These are phyloP conservation scores for Thereva nobilitata DNA, from an alignment of 2,888 invertebrate species.

Conservation along the genomic window DNA sequence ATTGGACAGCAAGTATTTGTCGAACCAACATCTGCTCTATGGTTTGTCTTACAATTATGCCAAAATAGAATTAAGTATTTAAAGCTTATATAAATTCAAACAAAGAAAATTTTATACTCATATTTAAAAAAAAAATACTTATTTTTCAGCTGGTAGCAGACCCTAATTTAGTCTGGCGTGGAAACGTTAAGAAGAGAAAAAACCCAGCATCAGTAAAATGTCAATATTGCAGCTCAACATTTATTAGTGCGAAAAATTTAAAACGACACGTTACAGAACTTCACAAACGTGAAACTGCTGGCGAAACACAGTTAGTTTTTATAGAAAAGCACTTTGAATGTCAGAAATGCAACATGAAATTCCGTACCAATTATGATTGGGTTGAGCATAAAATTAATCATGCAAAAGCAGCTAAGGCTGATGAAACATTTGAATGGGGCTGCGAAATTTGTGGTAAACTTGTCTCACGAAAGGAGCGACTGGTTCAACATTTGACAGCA, in stretches of 20 bases:
- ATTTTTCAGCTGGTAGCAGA: conserved; percentile 42
- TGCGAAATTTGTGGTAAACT: conserved; percentile 58
- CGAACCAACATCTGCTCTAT: too few species aligned
- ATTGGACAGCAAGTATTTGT: too few species aligned
- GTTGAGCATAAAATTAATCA: conserved; percentile 57
- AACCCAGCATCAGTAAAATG: conserved; percentile 45
- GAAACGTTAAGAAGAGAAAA: conserved; percentile 32
- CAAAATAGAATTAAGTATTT: too few species aligned
- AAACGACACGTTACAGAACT: conserved; percentile 57
- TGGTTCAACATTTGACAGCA: conserved; percentile 56
- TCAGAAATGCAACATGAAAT: conserved; percentile 52
- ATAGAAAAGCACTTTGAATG: conserved; percentile 54
- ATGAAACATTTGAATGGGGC: conserved; percentile 57
- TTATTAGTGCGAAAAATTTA: conserved; percentile 57
- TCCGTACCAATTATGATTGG: conserved; percentile 54
- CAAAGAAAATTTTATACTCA: not conserved
- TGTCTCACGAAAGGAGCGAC: conserved; percentile 57
- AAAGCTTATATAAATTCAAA: not conserved
- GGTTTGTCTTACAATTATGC: too few species aligned
- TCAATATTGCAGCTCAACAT: conserved; percentile 56
- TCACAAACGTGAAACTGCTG: conserved; percentile 54
- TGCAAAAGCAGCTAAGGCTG: conserved; percentile 53
- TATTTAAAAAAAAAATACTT: not conserved
- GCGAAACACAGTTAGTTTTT: conserved; percentile 51
- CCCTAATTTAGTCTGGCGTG: conserved; percentile 43